Evolutionary conservation across 2,113 vertebrate genomes (phyloP).

Genomic region (Pleuronectes platessa): DNA sequence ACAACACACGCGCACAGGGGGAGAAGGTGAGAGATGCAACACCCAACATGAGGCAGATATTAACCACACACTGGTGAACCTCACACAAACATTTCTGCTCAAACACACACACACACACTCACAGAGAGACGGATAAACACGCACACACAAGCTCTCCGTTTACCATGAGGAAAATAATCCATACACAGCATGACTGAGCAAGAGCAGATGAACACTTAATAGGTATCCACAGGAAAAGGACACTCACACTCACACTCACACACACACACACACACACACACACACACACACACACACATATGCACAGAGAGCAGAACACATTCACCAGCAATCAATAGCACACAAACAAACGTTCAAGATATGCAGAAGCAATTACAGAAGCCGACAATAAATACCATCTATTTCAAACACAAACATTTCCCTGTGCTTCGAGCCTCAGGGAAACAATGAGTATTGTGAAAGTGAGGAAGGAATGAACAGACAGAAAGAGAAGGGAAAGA

Average conservation of each 20-base stretch:
- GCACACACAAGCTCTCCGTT: conserved; percentile 45
- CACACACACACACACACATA: conserved; percentile 40
- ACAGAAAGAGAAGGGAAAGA: conserved; percentile 26
- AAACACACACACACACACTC: conserved; percentile 44
- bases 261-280: conserved; percentile 48
- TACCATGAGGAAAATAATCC: conserved; percentile 77
- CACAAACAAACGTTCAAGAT: conserved; percentile 64
- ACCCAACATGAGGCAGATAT: conserved; percentile 79
- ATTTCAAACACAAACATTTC: conserved; percentile 66
- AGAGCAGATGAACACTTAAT: conserved; percentile 82
- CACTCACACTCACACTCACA: conserved; percentile 44
- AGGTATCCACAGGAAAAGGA: conserved; percentile 79
- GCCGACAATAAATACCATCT: conserved; percentile 61
- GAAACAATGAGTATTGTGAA: conserved; percentile 47
- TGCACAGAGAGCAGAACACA: conserved; percentile 18
- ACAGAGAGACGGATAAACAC: neutral
- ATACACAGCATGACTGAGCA: conserved; percentile 79
- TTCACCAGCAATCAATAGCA: conserved; percentile 63
- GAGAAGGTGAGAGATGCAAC: conserved; percentile 81
- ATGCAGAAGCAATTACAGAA: conserved; percentile 57
- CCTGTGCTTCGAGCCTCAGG: conserved; percentile 46
- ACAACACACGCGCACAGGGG: conserved; percentile 49
- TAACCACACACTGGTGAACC: conserved; percentile 79
- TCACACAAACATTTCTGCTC: conserved; percentile 70
- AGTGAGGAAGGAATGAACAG: conserved; percentile 31